Conservation (phyloP, 2,797 vertebrate species). For the Xenops minutus region DNA sequence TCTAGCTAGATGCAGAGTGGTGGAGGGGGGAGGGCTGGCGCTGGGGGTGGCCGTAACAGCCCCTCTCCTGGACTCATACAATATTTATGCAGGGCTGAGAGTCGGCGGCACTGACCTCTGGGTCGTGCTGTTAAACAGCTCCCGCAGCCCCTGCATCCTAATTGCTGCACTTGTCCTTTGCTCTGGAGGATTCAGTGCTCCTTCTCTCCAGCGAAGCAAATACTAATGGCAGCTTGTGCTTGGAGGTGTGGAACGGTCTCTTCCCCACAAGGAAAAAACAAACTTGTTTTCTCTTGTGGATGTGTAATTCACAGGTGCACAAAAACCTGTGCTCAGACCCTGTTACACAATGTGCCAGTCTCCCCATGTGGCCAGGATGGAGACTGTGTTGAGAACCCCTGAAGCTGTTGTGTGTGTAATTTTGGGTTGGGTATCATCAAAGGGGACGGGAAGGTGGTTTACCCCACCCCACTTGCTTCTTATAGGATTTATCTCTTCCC, state of each 20-base stretch:
- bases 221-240: conserved; percentile 73
- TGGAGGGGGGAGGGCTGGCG: conserved; percentile 60
- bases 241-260: conserved; percentile 10
- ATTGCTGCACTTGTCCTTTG: conserved; percentile 83
- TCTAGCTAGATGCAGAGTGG: conserved; percentile 59
- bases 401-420: not conserved
- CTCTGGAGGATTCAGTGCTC: conserved; percentile 77
- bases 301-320: not conserved
- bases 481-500: not conserved
- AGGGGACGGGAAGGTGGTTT: not conserved
- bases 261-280: conserved; percentile 32
- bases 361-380: not conserved
- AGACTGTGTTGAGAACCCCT: not conserved
- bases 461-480: not conserved
- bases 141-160: conserved; percentile 83
- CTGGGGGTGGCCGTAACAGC: conserved; percentile 38
- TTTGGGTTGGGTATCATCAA: not conserved
- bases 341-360: rapidly evolving
- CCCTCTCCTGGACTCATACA: conserved; percentile 79
- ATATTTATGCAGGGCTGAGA: conserved; percentile 87
- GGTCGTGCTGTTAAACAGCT: conserved; percentile 89
- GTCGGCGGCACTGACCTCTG: conserved; percentile 81
- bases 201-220: conserved; percentile 64
- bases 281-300: conserved; percentile 8
- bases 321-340: not conserved